These are phyloP conservation scores for Zele albiditarsus DNA, from an alignment of 2,888 invertebrate species.

Conservation along the genomic window DNA sequence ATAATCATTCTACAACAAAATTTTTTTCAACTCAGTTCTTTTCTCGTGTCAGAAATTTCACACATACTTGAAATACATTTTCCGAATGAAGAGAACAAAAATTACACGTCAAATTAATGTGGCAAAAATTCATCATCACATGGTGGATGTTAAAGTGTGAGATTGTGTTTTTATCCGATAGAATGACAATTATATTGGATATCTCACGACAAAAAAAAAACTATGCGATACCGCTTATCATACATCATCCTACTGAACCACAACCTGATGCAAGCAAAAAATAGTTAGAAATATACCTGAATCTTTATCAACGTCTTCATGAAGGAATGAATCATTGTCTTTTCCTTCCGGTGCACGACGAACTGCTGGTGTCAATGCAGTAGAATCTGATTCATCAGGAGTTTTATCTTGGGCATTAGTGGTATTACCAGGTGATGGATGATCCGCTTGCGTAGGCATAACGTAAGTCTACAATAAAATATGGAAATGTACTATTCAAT, in stretches of 20 bases:
- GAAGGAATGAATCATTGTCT: constrained; percentile 82
- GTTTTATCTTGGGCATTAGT: constrained; percentile 57
- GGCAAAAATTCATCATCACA: background rate
- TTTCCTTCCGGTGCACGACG: constrained; percentile 87
- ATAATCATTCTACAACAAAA: background rate
- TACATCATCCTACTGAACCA: constrained; percentile 63
- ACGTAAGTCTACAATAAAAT: constrained; percentile 61
- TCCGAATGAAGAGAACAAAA: background rate
- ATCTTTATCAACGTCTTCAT: constrained; percentile 77
- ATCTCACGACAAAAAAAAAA: background rate
- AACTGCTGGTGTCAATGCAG: constrained; percentile 72
- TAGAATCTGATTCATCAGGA: constrained; percentile 63
- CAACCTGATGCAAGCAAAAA: constrained; percentile 64
- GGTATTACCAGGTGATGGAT: constrained; percentile 58
- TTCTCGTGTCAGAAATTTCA: background rate
- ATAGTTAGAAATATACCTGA: constrained; percentile 69
- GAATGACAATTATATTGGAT: background rate
- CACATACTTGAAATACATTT: background rate
- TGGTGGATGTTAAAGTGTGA: background rate
- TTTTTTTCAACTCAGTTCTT: background rate
- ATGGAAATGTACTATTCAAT: background rate
- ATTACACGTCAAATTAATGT: background rate
- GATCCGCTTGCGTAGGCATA: constrained; percentile 52
- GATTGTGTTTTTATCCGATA: background rate
- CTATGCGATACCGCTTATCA: constrained; percentile 43